phyloP scores from a whole-genome alignment of 2,797 vertebrate species.

The Lagocephalus sceleratus region DNA sequence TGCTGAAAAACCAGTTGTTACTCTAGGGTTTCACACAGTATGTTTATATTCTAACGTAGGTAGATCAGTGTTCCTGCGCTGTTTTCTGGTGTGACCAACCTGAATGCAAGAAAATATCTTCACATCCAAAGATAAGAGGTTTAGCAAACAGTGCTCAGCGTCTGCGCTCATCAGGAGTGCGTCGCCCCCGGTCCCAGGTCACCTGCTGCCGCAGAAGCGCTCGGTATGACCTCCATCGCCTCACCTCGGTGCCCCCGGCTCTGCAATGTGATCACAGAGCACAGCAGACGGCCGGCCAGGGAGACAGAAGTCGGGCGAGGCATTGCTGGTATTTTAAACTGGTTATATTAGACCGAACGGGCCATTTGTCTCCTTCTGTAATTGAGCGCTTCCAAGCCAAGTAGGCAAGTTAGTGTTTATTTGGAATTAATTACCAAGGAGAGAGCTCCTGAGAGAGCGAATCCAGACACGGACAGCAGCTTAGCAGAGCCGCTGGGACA shows the following conservation, averaged over 20 bases:
- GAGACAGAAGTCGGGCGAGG: slow-evolving; percentile 56
- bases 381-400: slow-evolving; percentile 60
- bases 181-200: no score
- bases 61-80: no score
- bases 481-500: slow-evolving; percentile 24
- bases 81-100: no score
- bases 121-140: no score
- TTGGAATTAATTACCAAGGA: slow-evolving; percentile 71
- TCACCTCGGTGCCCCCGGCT: slow-evolving; percentile 43
- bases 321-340: slow-evolving; percentile 65
- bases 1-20: no score
- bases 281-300: slow-evolving; percentile 29
- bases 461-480: slow-evolving; percentile 50
- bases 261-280: slow-evolving; percentile 60
- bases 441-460: slow-evolving; percentile 47
- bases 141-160: no score
- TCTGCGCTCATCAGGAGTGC: no score
- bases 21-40: no score
- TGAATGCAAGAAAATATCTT: no score
- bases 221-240: no score
- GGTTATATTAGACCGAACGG: slow-evolving; percentile 68
- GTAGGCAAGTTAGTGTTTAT: slow-evolving; percentile 71
- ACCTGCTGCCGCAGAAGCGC: no score
- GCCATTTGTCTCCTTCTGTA: slow-evolving; percentile 60
- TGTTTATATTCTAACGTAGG: no score